Evolutionary conservation across 1,140 invertebrate genomes (phyloP).

Genomic region (Drosophila orena): DNA sequence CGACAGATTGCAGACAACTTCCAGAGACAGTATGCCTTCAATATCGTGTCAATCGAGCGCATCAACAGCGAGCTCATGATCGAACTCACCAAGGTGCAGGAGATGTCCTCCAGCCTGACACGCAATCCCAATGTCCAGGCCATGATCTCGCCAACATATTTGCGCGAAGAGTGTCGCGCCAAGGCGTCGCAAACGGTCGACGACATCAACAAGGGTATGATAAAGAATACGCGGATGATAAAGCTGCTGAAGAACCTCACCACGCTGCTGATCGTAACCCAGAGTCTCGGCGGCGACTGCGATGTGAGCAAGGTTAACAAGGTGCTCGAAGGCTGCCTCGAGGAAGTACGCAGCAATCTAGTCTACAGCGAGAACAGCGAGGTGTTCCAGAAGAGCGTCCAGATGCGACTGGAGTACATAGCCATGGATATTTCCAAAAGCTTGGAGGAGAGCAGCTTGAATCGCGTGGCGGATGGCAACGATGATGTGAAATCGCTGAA

Average conservation of each 20-base stretch:
- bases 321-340: constrained; percentile 96
- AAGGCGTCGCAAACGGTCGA: constrained; percentile 93
- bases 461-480: constrained; percentile 1
- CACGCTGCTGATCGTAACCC: constrained; percentile 96
- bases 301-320: constrained; percentile 95
- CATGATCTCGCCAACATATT: constrained; percentile 94
- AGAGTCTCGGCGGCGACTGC: constrained; percentile 93
- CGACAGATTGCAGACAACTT: constrained; percentile 90
- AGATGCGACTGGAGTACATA: constrained; percentile 96
- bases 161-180: constrained; percentile 93
- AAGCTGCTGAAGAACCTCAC: constrained; percentile 94
- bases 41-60: constrained; percentile 95
- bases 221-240: constrained; percentile 88
- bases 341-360: constrained; percentile 92
- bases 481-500: constrained; percentile 12
- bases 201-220: constrained; percentile 88
- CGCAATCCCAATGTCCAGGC: constrained; percentile 94
- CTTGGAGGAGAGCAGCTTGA: constrained; percentile 40
- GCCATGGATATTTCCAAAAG: constrained; percentile 86
- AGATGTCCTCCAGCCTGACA: constrained; percentile 93
- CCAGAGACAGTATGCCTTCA: constrained; percentile 94
- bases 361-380: constrained; percentile 91
- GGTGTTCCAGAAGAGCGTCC: constrained; percentile 95
- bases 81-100: constrained; percentile 93
- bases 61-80: constrained; percentile 95